Evolutionary conservation across 2,113 vertebrate species (phyloP).

Genomic region (Misgurnus anguillicaudatus): DNA sequence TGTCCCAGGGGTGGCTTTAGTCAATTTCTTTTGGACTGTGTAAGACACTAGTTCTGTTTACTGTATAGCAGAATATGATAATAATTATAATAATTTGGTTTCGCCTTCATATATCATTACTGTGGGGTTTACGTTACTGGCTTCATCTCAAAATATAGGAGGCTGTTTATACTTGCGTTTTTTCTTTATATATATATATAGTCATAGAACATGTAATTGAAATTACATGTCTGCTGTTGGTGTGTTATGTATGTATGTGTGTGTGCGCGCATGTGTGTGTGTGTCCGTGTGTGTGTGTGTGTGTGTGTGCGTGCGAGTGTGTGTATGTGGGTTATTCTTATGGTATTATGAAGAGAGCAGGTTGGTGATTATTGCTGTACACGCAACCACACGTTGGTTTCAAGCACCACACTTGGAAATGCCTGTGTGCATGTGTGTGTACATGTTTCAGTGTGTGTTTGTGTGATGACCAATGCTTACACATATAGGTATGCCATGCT

Average conservation of each 20-base stretch:
- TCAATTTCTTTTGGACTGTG: not conserved
- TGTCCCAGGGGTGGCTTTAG: too few species aligned
- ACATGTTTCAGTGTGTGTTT: conserved; percentile 17
- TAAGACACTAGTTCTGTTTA: conserved; percentile 2
- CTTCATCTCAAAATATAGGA: conserved; percentile 25
- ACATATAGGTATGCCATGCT: not conserved
- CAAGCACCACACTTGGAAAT: conserved; percentile 46
- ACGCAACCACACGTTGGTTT: conserved; percentile 46
- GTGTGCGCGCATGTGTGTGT: conserved; percentile 33
- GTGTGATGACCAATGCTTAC: conserved; percentile 1
- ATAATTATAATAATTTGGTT: conserved; percentile 36
- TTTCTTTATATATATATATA: not conserved
- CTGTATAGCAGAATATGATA: conserved; percentile 3
- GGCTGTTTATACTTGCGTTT: not conserved
- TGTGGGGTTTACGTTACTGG: not conserved
- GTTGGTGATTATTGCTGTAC: conserved; percentile 53
- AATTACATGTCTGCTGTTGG: not conserved
- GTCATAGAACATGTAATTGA: not conserved
- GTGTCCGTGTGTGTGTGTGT: conserved; percentile 29
- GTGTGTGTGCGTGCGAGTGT: conserved; percentile 35
- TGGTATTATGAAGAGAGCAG: conserved; percentile 54
- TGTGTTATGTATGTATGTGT: not conserved
- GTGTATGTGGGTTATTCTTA: conserved; percentile 54
- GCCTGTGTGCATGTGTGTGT: conserved; percentile 47
- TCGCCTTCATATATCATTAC: not conserved